Evolutionary conservation across 2,113 vertebrate genomes (phyloP), one percentile per base, ranked within the genome.

Genomic region (Halichoeres trimaculatus): DNA sequence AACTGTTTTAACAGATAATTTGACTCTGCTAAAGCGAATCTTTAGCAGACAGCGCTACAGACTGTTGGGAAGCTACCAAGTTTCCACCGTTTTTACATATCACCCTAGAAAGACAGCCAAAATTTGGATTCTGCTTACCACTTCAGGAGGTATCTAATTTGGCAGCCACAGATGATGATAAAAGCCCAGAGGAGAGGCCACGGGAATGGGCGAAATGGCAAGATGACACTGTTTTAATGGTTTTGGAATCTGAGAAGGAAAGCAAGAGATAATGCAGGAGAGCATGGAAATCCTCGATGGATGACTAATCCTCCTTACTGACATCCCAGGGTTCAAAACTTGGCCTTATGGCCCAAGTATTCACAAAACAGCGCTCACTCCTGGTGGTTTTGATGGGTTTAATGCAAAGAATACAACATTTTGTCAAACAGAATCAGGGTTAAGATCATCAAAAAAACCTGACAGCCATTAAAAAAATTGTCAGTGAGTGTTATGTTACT

Each of bases 1-100:
- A 78, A 77, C 80, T 74, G 72, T 67, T 80, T 11, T 48, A 30
- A 58, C 47, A 72, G 81, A 84, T 84, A 72, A 75, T 74, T 36
- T 4, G 5, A 36, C 64, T 58, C 66, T 57, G 60, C 54, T 24
- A 20, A 36, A 10, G 58, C 54, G 57, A 65, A 73, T 72, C 41
- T 76, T 34, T 45, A 56, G 52, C 19, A 43, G 40, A 70, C 41
- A 35, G 17, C 66, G 64, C 70, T 65, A 50, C 58, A 56, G 4
- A 54, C 52, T 60, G 57, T 60, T 74, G 41, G 68, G 48, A 14
- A 34, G 54, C 54, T 10, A 74, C 43, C 64, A 65, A 64, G 40
- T 57, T 59, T 52, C 22, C 23, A 47, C 20, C 17, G 26, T 26
- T 63, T 64, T 54, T 41, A 70, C 12, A 64, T 59, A 41, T 54